These are phyloP conservation scores for Seriola aureovittata DNA, from an alignment of 2,113 vertebrate genomes.

Conservation along the genomic window DNA sequence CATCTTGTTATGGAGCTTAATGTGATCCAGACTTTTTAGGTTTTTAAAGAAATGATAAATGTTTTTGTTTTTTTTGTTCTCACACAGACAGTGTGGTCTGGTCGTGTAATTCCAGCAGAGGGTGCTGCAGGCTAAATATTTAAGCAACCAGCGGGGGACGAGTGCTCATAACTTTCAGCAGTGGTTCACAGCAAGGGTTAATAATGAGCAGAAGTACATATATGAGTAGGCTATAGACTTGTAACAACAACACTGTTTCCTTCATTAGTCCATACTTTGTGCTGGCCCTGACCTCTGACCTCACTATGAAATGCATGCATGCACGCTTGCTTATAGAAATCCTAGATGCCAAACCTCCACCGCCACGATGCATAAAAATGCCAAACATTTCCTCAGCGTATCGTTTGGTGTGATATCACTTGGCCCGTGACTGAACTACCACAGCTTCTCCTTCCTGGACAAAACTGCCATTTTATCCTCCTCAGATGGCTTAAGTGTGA, in stretches of 20 bases:
- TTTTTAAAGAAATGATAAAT: neutral
- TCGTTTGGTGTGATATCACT: conserved; percentile 50
- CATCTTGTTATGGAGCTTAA: neutral
- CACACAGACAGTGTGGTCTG: neutral
- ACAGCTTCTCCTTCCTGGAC: conserved; percentile 56
- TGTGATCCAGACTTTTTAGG: neutral
- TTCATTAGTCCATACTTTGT: neutral
- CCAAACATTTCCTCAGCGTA: conserved; percentile 39
- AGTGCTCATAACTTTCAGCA: conserved; percentile 6
- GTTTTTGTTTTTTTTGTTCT: neutral
- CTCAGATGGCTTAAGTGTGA: conserved; percentile 75
- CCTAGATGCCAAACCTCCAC: neutral
- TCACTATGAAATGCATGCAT: neutral
- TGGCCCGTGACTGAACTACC: conserved; percentile 41
- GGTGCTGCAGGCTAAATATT: conserved; percentile 43
- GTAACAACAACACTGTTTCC: too few relatives aligned
- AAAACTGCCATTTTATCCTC: conserved; percentile 80
- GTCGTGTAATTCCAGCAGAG: conserved; percentile 55
- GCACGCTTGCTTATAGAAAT: neutral
- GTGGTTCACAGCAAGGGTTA: neutral
- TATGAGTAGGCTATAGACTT: neutral
- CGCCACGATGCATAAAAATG: conserved; percentile 9
- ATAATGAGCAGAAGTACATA: neutral
- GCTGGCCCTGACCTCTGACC: conserved; percentile 7
- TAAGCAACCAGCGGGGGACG: neutral